These are phyloP conservation scores for Caloenas nicobarica DNA, from an alignment of 2,113 vertebrate genomes.

Conservation along the genomic window DNA sequence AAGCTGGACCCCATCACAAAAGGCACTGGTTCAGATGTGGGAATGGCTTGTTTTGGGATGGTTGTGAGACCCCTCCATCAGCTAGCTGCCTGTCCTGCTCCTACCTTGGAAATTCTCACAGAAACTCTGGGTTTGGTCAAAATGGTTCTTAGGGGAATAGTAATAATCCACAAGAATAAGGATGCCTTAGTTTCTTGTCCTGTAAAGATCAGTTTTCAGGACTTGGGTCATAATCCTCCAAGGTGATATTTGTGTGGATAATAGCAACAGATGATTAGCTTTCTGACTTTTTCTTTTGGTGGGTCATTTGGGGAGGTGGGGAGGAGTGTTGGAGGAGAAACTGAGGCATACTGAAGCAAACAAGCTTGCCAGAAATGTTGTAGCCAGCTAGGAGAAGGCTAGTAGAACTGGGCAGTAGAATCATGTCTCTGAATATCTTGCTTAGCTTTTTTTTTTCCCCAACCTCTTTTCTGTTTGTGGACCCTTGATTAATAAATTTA, in stretches of 20 bases:
- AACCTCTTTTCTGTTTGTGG: background rate
- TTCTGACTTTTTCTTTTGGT: background rate
- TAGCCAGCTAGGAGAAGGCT: background rate
- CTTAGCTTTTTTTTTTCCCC: background rate
- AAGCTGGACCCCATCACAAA: background rate
- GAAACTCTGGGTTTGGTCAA: background rate
- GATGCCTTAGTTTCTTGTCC: background rate
- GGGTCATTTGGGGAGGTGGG: background rate
- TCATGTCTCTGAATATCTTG: background rate
- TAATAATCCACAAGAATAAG: background rate
- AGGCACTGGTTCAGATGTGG: background rate
- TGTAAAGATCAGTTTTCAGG: background rate
- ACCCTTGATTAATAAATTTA: background rate
- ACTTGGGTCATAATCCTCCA: background rate
- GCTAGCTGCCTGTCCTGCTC: background rate
- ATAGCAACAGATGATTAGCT: background rate
- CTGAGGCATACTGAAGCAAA: background rate
- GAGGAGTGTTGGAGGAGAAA: background rate
- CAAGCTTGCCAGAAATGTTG: background rate
- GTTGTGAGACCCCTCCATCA: background rate
- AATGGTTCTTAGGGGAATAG: background rate
- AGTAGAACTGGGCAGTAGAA: background rate
- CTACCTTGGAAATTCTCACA: accelerated
- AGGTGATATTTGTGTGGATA: background rate
- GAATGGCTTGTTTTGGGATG: background rate